Conservation (phyloP, 2,113 vertebrate genomes). For the Ptychochromis oligacanthus region DNA sequence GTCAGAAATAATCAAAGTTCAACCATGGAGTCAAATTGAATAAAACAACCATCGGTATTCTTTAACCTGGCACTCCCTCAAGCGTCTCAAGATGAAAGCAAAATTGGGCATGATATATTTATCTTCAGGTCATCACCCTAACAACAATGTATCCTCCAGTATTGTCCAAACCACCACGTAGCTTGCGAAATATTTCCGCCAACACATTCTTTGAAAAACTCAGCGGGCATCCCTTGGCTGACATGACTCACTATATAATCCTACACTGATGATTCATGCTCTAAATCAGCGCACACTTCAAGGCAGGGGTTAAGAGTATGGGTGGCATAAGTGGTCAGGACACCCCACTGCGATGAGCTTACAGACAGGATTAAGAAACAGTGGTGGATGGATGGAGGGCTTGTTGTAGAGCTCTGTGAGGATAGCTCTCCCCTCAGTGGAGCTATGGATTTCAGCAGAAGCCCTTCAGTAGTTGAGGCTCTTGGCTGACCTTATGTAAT, state of each 20-base stretch:
- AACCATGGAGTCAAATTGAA: not conserved
- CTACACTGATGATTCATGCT: constrained; percentile 72
- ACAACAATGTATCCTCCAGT: constrained; percentile 5
- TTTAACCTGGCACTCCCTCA: not conserved
- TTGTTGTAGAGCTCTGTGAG: constrained; percentile 17
- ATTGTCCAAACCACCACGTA: constrained; percentile 23
- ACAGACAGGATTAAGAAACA: constrained; percentile 69
- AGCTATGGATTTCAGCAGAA: constrained; percentile 35
- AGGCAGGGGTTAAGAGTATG: constrained; percentile 69
- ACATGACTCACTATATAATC: constrained; percentile 71
- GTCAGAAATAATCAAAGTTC: not conserved
- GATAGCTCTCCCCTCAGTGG: constrained; percentile 28
- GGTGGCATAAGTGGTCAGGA: constrained; percentile 69
- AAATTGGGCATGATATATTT: constrained; percentile 20
- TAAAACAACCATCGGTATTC: not conserved
- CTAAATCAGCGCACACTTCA: constrained; percentile 37
- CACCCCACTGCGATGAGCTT: constrained; percentile 54
- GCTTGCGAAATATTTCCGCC: constrained; percentile 34
- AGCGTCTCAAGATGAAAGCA: not conserved
- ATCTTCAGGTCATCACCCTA: constrained; percentile 4
- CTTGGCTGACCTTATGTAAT: constrained; percentile 24
- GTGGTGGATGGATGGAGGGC: constrained; percentile 50
- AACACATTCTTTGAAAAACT: constrained; percentile 54
- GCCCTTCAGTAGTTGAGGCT: constrained; percentile 8
- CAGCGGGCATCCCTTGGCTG: constrained; percentile 61